Evolutionary conservation across 2,797 vertebrate species (phyloP).

Genomic region (Threskiornis aethiopicus): DNA sequence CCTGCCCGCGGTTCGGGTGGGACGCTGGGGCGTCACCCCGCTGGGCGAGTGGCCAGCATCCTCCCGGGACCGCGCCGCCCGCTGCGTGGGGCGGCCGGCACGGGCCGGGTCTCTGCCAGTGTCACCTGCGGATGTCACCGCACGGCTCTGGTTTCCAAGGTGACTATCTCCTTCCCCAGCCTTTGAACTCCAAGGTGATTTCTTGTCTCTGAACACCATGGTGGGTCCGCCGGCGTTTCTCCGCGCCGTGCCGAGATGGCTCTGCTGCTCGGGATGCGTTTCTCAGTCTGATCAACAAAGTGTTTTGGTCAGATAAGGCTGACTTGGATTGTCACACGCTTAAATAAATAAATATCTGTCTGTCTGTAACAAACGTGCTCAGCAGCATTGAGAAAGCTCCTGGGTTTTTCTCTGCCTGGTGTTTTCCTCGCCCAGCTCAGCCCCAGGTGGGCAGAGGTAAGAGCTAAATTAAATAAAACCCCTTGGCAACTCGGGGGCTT

Average conservation of each 20-base stretch:
- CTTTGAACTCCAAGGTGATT: conserved; percentile 9
- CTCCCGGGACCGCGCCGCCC: rapidly evolving
- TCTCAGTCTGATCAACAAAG: neutral
- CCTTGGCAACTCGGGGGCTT: rapidly evolving
- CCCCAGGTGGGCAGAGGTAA: neutral
- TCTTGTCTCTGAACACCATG: neutral
- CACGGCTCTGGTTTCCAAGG: conserved; percentile 16
- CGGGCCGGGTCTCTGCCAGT: rapidly evolving
- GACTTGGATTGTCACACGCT: neutral
- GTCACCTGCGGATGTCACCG: rapidly evolving
- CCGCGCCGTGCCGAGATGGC: neutral
- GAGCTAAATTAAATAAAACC: neutral
- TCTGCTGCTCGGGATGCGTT: neutral
- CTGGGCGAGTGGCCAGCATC: rapidly evolving
- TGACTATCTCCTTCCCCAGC: conserved; percentile 20
- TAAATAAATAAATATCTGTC: neutral
- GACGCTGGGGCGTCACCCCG: rapidly evolving
- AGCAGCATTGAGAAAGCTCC: rapidly evolving
- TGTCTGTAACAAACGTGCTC: neutral
- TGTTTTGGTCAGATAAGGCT: conserved; percentile 40
- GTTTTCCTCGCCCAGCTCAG: neutral
- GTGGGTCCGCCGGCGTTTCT: neutral
- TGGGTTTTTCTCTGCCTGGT: neutral
- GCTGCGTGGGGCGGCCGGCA: rapidly evolving
- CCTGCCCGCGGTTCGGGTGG: rapidly evolving